Evolutionary conservation across 1,140 invertebrate species (phyloP).

Genomic region (Macrosteles quadrilineatus): DNA sequence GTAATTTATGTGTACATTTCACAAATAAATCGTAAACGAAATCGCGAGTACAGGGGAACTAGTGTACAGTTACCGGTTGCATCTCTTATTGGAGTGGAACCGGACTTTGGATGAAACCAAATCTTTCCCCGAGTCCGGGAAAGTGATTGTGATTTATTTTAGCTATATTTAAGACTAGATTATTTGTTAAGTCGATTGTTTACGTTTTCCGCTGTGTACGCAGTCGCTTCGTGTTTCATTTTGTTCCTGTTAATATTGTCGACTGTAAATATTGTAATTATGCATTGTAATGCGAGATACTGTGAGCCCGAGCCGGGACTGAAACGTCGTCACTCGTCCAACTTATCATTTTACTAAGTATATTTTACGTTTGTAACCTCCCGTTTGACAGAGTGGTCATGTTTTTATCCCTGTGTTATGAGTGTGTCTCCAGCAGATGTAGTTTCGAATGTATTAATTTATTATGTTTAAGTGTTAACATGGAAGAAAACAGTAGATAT

Average conservation of each 20-base stretch:
- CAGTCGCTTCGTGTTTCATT: conserved; percentile 3
- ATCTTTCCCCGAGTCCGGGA: conserved; percentile 16
- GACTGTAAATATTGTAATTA: conserved; percentile 19
- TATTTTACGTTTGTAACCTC: no score
- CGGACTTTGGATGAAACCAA: not conserved
- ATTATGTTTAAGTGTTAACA: no score
- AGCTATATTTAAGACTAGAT: conserved; percentile 7
- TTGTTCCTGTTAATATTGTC: conserved; percentile 23
- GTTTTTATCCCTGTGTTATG: not conserved
- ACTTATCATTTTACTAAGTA: no score
- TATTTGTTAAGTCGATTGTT: conserved; percentile 22
- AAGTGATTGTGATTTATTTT: conserved; percentile 24
- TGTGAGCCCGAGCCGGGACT: no score
- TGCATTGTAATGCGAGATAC: not conserved
- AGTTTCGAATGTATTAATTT: no score
- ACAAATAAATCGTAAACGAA: not conserved
- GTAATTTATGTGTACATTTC: conserved; percentile 21
- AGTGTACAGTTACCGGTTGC: not conserved
- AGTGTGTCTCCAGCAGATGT: not conserved
- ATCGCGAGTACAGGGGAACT: not conserved
- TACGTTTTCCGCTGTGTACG: conserved; percentile 13
- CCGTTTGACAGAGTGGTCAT: not conserved
- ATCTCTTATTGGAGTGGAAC: not conserved
- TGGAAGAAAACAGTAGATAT: no score
- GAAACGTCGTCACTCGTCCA: no score